Percentiles rank a stretch among this genome's conserved stretches.
These are phyloP conservation scores for Phacellophora camtschatica DNA, from an alignment of 30 jellyfish, hydroid and myxozoan genomes.

Conservation along the genomic window DNA sequence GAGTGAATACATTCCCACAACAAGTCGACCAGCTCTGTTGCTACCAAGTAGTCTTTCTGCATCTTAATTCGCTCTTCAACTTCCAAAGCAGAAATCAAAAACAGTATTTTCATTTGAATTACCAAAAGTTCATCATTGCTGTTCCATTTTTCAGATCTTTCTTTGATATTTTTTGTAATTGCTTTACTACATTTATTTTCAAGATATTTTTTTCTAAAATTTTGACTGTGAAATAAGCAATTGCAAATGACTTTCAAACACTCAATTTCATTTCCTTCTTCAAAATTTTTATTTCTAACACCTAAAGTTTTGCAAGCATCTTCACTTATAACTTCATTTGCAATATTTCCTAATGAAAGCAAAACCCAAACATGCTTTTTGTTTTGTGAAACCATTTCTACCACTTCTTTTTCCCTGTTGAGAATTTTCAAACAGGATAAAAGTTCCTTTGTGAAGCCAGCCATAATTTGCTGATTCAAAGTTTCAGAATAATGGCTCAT, in stretches of 20 bases:
- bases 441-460: neutral
- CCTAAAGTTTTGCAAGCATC: neutral
- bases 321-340: neutral
- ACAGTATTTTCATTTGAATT: slow-evolving; percentile 48
- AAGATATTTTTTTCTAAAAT: slow-evolving; percentile 9
- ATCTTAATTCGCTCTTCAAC: slow-evolving; percentile 36
- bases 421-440: slow-evolving; percentile 17
- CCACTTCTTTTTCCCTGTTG: slow-evolving; percentile 25
- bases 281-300: neutral
- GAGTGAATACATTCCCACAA: neutral
- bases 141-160: neutral
- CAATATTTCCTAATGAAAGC: neutral
- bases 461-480: neutral
- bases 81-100: slow-evolving; percentile 86
- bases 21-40: neutral
- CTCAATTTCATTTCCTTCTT: slow-evolving; percentile 21
- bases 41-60: slow-evolving; percentile 26
- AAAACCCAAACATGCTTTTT: neutral
- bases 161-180: slow-evolving; percentile 1
- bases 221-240: slow-evolving; percentile 57
- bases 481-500: neutral
- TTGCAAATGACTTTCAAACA: slow-evolving; percentile 59
- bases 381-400: neutral
- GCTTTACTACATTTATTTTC: slow-evolving; percentile 3
- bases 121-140: neutral